phyloP scores from a whole-genome alignment of 2,888 invertebrate species.

The Chironomus riparius region DNA sequence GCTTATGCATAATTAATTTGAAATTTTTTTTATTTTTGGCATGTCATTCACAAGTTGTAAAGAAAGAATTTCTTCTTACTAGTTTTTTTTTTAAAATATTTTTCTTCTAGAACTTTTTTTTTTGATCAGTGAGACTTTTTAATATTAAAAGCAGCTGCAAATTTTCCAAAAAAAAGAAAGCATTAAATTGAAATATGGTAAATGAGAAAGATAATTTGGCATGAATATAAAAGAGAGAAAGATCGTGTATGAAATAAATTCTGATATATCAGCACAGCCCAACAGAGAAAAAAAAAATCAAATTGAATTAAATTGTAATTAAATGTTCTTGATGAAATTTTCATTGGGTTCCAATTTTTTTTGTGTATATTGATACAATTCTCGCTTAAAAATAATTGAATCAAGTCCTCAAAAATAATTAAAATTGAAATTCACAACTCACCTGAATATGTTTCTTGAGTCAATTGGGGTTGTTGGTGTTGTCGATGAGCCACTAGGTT shows the following conservation, averaged over 20 bases:
- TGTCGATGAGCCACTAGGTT: conserved; percentile 44
- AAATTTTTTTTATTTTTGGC: neutral
- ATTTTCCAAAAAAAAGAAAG: neutral
- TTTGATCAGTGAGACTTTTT: neutral
- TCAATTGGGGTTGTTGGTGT: conserved; percentile 36
- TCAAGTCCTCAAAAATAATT: neutral
- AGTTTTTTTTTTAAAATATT: no score
- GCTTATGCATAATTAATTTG: neutral
- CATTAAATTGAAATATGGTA: neutral
- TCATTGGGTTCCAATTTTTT: no score
- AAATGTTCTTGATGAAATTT: neutral
- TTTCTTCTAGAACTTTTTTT: no score
- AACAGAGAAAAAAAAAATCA: neutral
- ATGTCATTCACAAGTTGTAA: conserved; percentile 4
- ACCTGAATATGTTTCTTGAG: conserved; percentile 60
- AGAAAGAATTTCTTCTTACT: neutral
- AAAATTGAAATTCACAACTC: conserved; percentile 40
- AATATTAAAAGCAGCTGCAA: neutral
- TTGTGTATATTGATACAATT: no score
- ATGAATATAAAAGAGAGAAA: neutral
- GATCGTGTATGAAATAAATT: neutral
- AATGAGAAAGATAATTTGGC: neutral
- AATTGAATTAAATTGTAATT: neutral
- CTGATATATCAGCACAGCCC: neutral
- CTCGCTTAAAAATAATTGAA: no score